phyloP scores from a whole-genome alignment of 2,797 vertebrate genomes.

The Mormyrops boulengeri region DNA sequence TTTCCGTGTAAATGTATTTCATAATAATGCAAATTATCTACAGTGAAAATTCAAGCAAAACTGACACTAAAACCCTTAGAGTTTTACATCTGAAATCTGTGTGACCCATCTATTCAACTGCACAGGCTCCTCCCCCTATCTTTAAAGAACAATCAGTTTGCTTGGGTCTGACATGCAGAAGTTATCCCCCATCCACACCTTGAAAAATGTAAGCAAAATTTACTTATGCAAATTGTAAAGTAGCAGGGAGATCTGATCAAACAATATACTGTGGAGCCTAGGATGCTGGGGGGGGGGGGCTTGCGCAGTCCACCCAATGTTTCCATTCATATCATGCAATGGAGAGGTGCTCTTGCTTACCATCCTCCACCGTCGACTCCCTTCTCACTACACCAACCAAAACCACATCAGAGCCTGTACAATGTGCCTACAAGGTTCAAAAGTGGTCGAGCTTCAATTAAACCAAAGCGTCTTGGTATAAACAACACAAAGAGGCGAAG shows the following conservation, averaged over 20 bases:
- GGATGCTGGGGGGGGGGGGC: background rate
- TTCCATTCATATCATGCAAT: background rate
- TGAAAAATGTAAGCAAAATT: background rate
- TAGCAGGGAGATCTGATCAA: background rate
- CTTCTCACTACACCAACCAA: background rate
- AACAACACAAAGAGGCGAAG: background rate
- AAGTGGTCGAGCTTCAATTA: background rate
- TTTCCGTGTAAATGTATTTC: background rate
- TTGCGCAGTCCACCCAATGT: background rate
- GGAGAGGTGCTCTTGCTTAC: background rate
- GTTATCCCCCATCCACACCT: background rate
- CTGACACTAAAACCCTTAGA: background rate
- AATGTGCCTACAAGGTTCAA: background rate
- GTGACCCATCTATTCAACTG: background rate
- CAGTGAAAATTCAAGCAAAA: background rate
- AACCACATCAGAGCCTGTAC: background rate
- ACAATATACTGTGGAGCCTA: background rate
- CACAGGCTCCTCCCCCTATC: background rate
- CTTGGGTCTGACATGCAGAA: background rate
- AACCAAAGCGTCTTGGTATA: background rate
- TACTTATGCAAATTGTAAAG: background rate
- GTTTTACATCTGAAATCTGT: background rate
- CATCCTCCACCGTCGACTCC: background rate
- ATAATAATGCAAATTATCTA: background rate
- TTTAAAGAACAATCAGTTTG: background rate